A percentile compares a stretch with the other conserved stretches of the same genome.
These are phyloP conservation scores for Lycaon pictus DNA, from an alignment of 2,113 vertebrate genomes.

Conservation along the genomic window DNA sequence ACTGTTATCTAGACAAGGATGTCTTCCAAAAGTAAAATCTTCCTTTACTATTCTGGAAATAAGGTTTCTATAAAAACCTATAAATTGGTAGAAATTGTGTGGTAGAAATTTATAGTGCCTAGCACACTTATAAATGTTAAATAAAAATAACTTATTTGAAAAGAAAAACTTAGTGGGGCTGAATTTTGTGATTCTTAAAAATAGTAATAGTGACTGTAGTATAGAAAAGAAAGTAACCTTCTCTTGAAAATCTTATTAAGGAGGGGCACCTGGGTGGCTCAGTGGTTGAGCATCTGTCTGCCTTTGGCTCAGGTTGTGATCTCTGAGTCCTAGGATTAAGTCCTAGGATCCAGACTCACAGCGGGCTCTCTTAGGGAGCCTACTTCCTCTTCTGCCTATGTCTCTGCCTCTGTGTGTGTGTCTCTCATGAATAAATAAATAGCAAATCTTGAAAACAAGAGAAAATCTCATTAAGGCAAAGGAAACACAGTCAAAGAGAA, in stretches of 20 bases:
- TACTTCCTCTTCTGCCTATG: too few relatives aligned
- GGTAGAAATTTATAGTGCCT: neutral
- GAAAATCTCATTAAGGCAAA: conserved; percentile 32
- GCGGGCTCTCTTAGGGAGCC: too few relatives aligned
- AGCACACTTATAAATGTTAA: conserved; percentile 19
- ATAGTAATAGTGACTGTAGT: neutral
- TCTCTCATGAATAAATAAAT: too few relatives aligned
- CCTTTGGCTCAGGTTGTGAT: too few relatives aligned
- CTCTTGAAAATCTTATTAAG: conserved; percentile 24
- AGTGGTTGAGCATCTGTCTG: too few relatives aligned
- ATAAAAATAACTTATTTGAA: neutral
- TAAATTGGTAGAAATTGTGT: neutral
- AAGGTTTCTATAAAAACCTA: conserved; percentile 38
- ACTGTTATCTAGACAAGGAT: neutral
- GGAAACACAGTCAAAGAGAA: neutral
- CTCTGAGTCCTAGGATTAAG: too few relatives aligned
- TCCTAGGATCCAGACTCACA: too few relatives aligned
- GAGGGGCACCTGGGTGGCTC: too few relatives aligned
- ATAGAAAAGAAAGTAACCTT: neutral
- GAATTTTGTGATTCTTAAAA: conserved; percentile 38
- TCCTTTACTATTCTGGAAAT: conserved; percentile 46
- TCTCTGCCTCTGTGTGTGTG: too few relatives aligned
- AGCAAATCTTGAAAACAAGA: too few relatives aligned
- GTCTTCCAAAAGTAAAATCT: conserved; percentile 56
- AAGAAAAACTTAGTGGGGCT: neutral